Percentiles rank a stretch among this genome's conserved stretches.
Evolutionary conservation across 1,140 invertebrate species (phyloP).

Genomic region (Aphelinus atriplicis): DNA sequence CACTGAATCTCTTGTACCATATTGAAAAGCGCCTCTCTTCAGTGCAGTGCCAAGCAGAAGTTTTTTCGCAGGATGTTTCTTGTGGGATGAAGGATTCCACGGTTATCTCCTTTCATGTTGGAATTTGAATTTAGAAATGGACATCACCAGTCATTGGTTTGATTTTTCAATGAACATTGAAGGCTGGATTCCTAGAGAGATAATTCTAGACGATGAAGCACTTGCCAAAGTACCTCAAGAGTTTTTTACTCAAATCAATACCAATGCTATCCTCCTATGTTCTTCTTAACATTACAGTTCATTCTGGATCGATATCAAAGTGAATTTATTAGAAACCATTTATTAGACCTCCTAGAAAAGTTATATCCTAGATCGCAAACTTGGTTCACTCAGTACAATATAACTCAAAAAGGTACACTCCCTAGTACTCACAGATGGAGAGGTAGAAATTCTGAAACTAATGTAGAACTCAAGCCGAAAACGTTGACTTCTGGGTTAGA

Average conservation of each 20-base stretch:
- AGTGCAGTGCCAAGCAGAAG: constrained; percentile 95
- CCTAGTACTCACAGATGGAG: constrained; percentile 87
- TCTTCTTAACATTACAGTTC: constrained; percentile 85
- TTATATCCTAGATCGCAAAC: constrained; percentile 80
- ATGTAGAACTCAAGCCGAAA: constrained; percentile 93
- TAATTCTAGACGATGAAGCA: constrained; percentile 92
- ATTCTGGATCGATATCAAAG: constrained; percentile 74
- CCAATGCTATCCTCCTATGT: constrained; percentile 95
- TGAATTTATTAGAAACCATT: constrained; percentile 67
- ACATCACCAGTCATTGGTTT: constrained; percentile 96
- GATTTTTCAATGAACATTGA: constrained; percentile 97
- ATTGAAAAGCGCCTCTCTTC: constrained; percentile 92
- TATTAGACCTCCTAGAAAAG: constrained; percentile 71
- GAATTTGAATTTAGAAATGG: constrained; percentile 88
- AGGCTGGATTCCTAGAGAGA: constrained; percentile 99
- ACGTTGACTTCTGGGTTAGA: constrained; percentile 97
- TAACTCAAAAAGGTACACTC: constrained; percentile 84
- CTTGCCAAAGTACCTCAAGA: constrained; percentile 90
- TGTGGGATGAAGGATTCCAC: constrained; percentile 99
- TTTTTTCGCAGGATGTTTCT: constrained; percentile 97
- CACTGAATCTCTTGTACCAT: constrained; percentile 86
- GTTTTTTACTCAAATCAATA: constrained; percentile 94
- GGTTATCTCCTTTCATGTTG: constrained; percentile 91
- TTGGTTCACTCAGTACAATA: constrained; percentile 97
- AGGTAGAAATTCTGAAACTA: constrained; percentile 80